A percentile compares a stretch with the other conserved stretches of the same genome.
Conservation (phyloP, 2,797 vertebrate species). For the Perodicticus potto region DNA sequence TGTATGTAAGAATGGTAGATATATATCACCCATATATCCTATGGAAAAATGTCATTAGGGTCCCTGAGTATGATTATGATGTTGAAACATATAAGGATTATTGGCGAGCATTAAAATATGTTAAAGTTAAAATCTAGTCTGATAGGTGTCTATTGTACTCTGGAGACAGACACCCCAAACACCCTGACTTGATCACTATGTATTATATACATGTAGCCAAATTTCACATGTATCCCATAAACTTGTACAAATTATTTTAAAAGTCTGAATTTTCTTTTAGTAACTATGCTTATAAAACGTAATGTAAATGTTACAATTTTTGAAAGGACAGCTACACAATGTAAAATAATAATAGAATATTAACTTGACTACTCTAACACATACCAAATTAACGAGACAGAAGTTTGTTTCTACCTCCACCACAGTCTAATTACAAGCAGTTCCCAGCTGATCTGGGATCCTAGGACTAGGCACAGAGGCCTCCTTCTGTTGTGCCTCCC, state of each 20-base stretch:
- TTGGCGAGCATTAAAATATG: not conserved
- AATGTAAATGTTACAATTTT: not conserved
- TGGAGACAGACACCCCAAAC: not conserved
- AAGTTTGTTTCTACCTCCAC: not conserved
- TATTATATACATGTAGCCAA: not conserved
- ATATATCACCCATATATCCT: too few relatives aligned
- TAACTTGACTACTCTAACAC: not conserved
- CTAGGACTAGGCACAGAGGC: not conserved
- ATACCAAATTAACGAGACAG: not conserved
- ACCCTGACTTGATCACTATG: not conserved
- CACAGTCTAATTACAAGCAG: not conserved
- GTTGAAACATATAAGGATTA: not conserved
- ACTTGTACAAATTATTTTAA: not conserved
- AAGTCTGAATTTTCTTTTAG: not conserved
- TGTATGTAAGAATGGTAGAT: not conserved
- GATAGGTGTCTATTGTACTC: not conserved
- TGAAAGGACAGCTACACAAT: not conserved
- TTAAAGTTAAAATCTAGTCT: not conserved
- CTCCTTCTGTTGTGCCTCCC: not conserved
- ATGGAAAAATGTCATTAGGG: not conserved
- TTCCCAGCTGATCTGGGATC: not conserved
- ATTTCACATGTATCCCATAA: not conserved
- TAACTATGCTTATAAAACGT: conserved; percentile 12
- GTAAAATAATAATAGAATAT: not conserved
- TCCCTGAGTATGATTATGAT: not conserved